These are phyloP conservation scores for Morone chrysops DNA, from an alignment of 2,113 vertebrate genomes.

Conservation along the genomic window DNA sequence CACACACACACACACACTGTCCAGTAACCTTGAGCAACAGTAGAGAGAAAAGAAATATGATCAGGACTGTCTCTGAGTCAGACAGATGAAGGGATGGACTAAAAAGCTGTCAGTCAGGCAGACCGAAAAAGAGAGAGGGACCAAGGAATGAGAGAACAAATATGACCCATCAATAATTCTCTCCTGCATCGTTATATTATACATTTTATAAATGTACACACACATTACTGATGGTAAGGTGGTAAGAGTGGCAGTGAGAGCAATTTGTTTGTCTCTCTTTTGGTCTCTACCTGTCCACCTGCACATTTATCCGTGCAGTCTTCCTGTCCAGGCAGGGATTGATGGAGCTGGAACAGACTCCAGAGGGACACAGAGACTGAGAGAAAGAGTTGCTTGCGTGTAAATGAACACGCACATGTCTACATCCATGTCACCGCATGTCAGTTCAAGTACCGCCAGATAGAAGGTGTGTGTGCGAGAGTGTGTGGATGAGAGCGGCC, in stretches of 20 bases:
- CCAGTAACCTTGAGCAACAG: constrained; percentile 23
- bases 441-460: constrained; percentile 57
- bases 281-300: constrained; percentile 44
- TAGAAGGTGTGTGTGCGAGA: constrained; percentile 33
- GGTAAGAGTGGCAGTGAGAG: constrained; percentile 33
- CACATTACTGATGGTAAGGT: not conserved
- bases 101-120: constrained; percentile 7
- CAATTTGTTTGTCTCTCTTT: constrained; percentile 42
- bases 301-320: constrained; percentile 39
- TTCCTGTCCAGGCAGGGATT: constrained; percentile 13
- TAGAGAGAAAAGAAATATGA: not conserved
- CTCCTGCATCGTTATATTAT: not conserved
- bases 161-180: not conserved
- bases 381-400: constrained; percentile 46
- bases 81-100: not conserved
- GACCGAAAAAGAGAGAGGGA: not conserved
- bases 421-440: constrained; percentile 51
- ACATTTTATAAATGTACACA: not conserved
- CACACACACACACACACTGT: not conserved
- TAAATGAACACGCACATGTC: constrained; percentile 61
- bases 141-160: not conserved
- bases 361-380: constrained; percentile 28
- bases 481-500: constrained; percentile 50
- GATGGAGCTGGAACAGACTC: constrained; percentile 45
- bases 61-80: not conserved